A percentile compares a stretch with the other conserved stretches of the same genome.
Evolutionary conservation across 2,888 invertebrate genomes (phyloP).

Genomic region (Eubasilissa splendida): DNA sequence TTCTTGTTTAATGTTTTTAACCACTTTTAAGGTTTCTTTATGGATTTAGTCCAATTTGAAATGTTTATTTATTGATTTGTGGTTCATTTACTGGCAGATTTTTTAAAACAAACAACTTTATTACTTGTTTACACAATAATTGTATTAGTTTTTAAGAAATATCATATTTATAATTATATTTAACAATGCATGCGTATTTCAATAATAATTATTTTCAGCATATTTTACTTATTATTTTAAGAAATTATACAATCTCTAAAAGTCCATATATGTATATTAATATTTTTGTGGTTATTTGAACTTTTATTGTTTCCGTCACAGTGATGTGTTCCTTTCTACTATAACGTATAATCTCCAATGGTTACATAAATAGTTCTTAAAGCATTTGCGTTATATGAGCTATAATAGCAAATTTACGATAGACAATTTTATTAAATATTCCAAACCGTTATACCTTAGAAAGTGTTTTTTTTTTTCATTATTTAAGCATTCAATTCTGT

Average conservation of each 20-base stretch:
- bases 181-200: not conserved
- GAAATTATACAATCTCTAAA: not conserved
- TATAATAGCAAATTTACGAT: no score
- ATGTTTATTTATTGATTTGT: slow-evolving; percentile 18
- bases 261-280: not conserved
- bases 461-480: not conserved
- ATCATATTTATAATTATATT: slow-evolving; percentile 18
- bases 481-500: no score
- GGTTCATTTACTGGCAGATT: slow-evolving; percentile 13
- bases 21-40: slow-evolving; percentile 11
- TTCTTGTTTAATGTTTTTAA: not conserved
- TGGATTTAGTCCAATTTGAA: not conserved
- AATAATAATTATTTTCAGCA: not conserved
- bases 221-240: not conserved
- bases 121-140: not conserved
- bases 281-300: not conserved
- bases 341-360: not conserved
- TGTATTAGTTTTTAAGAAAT: slow-evolving; percentile 16
- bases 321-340: not conserved
- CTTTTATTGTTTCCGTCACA: not conserved
- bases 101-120: not conserved
- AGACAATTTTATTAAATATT: no score
- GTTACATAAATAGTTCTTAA: not conserved
- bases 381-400: not conserved
- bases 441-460: not conserved